Percentiles rank a stretch among this genome's conserved stretches.
Conservation (phyloP, 2,797 vertebrate genomes). For the Gambusia yucatana region DNA sequence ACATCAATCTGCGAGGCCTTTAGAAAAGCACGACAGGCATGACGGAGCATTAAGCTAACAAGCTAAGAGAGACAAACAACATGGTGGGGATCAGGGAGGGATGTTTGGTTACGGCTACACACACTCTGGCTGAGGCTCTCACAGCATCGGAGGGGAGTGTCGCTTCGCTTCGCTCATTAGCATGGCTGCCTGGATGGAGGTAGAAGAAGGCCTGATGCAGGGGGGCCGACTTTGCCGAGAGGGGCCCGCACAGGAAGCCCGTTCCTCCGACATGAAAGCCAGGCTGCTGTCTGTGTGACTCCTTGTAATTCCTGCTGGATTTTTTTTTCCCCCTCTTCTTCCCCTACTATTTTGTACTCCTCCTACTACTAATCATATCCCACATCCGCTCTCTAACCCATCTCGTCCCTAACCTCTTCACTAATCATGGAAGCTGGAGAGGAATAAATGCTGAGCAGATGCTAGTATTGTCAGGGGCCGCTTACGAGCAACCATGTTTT, state of each 20-base stretch:
- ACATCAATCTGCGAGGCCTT: slow-evolving; percentile 37
- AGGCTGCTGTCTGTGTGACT: slow-evolving; percentile 19
- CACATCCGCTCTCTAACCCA: slow-evolving; percentile 60
- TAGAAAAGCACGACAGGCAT: slow-evolving; percentile 19
- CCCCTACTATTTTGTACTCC: slow-evolving; percentile 48
- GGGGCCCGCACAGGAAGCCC: slow-evolving; percentile 59
- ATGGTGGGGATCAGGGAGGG: slow-evolving; percentile 30
- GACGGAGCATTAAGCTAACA: slow-evolving; percentile 30
- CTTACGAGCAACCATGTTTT: slow-evolving; percentile 40
- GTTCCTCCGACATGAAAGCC: slow-evolving; percentile 55
- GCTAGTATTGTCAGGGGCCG: slow-evolving; percentile 59
- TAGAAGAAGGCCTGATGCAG: slow-evolving; percentile 33
- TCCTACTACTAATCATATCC: slow-evolving; percentile 61
- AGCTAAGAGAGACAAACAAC: slow-evolving; percentile 51
- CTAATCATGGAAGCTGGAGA: slow-evolving; percentile 66
- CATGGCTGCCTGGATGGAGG: slow-evolving; percentile 44
- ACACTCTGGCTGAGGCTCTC: slow-evolving; percentile 54
- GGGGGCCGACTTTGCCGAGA: slow-evolving; percentile 36
- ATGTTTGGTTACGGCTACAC: slow-evolving; percentile 45
- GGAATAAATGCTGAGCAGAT: slow-evolving; percentile 64
- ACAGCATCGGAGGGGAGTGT: slow-evolving; percentile 52
- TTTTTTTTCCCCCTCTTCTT: background rate
- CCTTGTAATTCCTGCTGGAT: slow-evolving; percentile 29
- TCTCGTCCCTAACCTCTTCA: slow-evolving; percentile 62
- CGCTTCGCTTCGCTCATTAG: slow-evolving; percentile 57